phyloP scores from a whole-genome alignment of 2,888 invertebrate genomes.

The Orchestes rusci region DNA sequence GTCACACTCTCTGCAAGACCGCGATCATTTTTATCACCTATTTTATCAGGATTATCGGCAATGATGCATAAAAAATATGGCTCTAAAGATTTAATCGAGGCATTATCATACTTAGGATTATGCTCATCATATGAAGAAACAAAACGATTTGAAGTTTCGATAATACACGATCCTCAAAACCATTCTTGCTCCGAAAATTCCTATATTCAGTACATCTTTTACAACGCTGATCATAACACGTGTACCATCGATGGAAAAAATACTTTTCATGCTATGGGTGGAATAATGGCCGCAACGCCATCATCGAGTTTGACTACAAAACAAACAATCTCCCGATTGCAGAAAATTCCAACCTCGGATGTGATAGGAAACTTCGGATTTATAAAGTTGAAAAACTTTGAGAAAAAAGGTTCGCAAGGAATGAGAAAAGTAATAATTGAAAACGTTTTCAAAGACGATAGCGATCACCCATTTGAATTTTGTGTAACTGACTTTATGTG shows the following conservation, averaged over 20 bases:
- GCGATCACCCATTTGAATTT: slow-evolving; percentile 19
- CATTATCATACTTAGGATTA: slow-evolving; percentile 18
- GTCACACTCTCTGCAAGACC: slow-evolving; percentile 27
- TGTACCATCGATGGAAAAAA: slow-evolving; percentile 9
- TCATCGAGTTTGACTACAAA: slow-evolving; percentile 3
- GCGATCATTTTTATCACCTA: slow-evolving; percentile 33
- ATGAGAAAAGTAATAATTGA: slow-evolving; percentile 26
- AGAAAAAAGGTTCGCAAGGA: slow-evolving; percentile 28
- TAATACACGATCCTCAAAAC: slow-evolving; percentile 15
- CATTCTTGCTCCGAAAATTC: not conserved
- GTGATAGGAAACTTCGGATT: slow-evolving; percentile 28
- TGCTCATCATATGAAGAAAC: slow-evolving; percentile 18
- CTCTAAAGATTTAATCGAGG: slow-evolving; percentile 17
- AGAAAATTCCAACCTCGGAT: slow-evolving; percentile 26
- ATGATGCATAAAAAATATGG: slow-evolving; percentile 25
- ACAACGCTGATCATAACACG: slow-evolving; percentile 8
- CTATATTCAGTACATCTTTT: not conserved
- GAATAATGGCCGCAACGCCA: slow-evolving; percentile 6
- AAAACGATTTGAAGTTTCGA: slow-evolving; percentile 16
- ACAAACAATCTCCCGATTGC: slow-evolving; percentile 22
- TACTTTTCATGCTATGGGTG: slow-evolving; percentile 14
- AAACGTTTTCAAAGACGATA: slow-evolving; percentile 27
- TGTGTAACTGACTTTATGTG: slow-evolving; percentile 30
- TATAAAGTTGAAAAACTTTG: slow-evolving; percentile 27
- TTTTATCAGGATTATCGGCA: slow-evolving; percentile 26